Evolutionary conservation across 2,113 vertebrate species (phyloP).

Genomic region (Corvus moneduloides): DNA sequence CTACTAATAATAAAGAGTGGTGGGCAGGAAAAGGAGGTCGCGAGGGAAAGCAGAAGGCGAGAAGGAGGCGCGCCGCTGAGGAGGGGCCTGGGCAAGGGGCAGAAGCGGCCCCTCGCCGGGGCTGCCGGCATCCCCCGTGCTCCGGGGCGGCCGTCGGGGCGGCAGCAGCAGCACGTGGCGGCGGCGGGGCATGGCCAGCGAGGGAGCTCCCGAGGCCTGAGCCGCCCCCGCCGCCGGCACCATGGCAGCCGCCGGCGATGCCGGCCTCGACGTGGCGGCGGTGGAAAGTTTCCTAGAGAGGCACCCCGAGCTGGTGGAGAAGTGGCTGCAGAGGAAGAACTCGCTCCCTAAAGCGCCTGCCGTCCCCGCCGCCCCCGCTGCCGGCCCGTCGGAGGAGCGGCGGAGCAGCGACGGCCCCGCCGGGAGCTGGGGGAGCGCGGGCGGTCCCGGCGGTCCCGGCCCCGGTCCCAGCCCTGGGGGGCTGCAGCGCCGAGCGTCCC

Average conservation of each 20-base stretch:
- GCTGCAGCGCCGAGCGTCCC: slow-evolving; percentile 86
- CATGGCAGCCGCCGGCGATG: slow-evolving; percentile 78
- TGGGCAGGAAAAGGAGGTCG: neutral
- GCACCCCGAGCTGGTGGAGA: slow-evolving; percentile 90
- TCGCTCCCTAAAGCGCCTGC: neutral
- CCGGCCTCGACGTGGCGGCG: slow-evolving; percentile 85
- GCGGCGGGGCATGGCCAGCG: neutral
- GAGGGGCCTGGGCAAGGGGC: neutral
- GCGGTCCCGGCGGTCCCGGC: neutral
- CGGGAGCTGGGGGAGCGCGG: neutral
- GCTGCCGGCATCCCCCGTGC: neutral
- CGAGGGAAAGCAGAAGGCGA: neutral
- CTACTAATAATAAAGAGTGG: neutral
- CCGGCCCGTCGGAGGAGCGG: neutral
- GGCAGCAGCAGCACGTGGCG: neutral
- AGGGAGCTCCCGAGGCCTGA: neutral
- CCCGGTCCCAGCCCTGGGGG: slow-evolving; percentile 33
- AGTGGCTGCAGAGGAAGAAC: slow-evolving; percentile 85
- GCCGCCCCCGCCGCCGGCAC: neutral
- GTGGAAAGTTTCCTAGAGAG: slow-evolving; percentile 97
- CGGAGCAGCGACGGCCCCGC: neutral
- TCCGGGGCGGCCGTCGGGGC: neutral
- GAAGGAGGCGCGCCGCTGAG: neutral
- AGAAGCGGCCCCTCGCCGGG: neutral
- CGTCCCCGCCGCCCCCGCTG: neutral